Evolutionary conservation across 2,797 vertebrate species (phyloP).

Genomic region (Prunella strophiata): DNA sequence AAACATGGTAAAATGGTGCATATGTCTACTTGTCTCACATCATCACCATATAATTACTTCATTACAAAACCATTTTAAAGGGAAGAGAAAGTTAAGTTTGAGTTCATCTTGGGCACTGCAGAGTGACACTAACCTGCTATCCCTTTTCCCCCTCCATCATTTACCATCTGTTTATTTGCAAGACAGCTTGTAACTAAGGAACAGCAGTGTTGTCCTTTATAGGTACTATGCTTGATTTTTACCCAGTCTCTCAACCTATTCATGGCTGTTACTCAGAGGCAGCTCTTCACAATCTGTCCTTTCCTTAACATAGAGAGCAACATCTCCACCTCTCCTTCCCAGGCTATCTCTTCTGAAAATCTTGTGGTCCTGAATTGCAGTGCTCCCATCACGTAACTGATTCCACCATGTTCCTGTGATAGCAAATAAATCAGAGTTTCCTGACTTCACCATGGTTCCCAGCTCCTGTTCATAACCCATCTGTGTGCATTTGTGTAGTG

Average conservation of each 20-base stretch:
- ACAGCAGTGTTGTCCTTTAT: rapidly evolving
- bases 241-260: not conserved
- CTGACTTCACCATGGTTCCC: not conserved
- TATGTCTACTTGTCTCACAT: not conserved
- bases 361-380: not conserved
- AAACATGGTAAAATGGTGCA: not conserved
- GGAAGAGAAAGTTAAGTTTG: not conserved
- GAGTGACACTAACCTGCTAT: not conserved
- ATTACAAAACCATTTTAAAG: not conserved
- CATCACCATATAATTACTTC: not conserved
- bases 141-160: not conserved
- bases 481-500: not conserved
- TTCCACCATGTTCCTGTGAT: not conserved
- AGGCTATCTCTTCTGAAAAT: not conserved
- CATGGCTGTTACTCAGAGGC: not conserved
- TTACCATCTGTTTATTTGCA: not conserved
- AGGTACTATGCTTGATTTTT: not conserved
- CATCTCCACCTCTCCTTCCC: not conserved
- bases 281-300: not conserved
- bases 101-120: not conserved
- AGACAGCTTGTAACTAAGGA: not conserved
- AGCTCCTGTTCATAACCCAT: not conserved
- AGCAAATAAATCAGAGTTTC: not conserved
- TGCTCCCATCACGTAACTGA: rapidly evolving
- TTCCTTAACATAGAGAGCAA: not conserved